phyloP scores from a whole-genome alignment of 1,140 invertebrate genomes.

The Chrysomallon squamiferum region DNA sequence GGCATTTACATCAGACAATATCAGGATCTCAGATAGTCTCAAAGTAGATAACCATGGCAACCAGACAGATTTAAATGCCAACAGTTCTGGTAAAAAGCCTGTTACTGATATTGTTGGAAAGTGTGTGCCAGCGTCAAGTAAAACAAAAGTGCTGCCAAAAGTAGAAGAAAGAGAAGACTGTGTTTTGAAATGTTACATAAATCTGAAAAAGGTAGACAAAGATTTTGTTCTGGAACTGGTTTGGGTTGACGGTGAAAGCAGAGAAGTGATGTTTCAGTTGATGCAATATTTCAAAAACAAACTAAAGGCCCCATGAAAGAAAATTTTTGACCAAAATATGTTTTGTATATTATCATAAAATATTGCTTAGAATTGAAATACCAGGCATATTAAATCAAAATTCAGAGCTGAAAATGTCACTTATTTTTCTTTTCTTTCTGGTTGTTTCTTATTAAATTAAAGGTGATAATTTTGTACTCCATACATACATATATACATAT shows the following conservation, averaged over 20 bases:
- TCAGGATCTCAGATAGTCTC: too few relatives aligned
- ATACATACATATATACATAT: too few relatives aligned
- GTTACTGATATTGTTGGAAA: too few relatives aligned
- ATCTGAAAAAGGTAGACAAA: slow-evolving; percentile 28
- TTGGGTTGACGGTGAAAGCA: slow-evolving; percentile 27
- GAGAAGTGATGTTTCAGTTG: slow-evolving; percentile 40
- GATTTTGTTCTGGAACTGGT: slow-evolving; percentile 29
- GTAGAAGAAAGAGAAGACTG: neutral
- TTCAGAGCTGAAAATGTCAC: neutral
- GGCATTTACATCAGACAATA: too few relatives aligned
- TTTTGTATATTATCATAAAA: neutral
- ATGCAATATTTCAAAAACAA: slow-evolving; percentile 45
- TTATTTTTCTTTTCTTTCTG: neutral
- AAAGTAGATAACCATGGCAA: too few relatives aligned
- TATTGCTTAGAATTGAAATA: neutral
- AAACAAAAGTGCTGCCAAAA: neutral
- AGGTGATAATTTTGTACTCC: too few relatives aligned
- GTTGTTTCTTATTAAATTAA: too few relatives aligned
- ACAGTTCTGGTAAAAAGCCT: too few relatives aligned
- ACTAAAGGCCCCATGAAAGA: slow-evolving; percentile 16
- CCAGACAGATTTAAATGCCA: too few relatives aligned
- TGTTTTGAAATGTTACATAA: slow-evolving; percentile 34
- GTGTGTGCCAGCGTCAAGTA: too few relatives aligned
- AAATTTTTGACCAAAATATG: neutral
- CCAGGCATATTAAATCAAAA: neutral